Evolutionary conservation across 2,888 invertebrate genomes (phyloP).

Genomic region (Cactoblastis cactorum): DNA sequence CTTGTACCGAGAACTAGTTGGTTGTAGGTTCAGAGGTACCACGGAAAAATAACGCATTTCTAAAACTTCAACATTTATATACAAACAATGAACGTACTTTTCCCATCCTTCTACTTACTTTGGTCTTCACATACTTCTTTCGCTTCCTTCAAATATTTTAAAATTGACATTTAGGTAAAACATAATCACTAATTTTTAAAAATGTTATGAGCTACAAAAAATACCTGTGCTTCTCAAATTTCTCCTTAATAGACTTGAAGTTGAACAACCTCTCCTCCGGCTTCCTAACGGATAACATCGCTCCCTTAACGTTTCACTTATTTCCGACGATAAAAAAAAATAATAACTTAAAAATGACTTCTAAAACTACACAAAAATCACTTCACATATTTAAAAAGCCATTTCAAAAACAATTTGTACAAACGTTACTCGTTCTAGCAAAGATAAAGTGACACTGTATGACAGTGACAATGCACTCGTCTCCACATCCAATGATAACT

Average conservation of each 20-base stretch:
- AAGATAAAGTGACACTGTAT: constrained; percentile 22
- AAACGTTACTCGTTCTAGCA: constrained; percentile 11
- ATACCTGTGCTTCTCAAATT: constrained; percentile 67
- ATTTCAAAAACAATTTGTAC: not conserved
- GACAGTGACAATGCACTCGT: constrained; percentile 26
- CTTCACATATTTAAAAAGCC: constrained; percentile 1
- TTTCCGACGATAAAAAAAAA: constrained; percentile 4
- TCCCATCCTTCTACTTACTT: too few species aligned
- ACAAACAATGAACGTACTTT: too few species aligned
- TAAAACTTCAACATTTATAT: too few species aligned
- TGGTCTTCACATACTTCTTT: too few species aligned
- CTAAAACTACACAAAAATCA: constrained; percentile 13
- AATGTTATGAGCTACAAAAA: not conserved
- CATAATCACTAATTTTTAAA: too few species aligned
- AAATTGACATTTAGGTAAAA: too few species aligned
- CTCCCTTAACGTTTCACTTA: constrained; percentile 25
- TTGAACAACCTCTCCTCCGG: constrained; percentile 58
- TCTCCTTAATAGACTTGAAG: constrained; percentile 63
- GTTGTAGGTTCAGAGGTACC: too few species aligned
- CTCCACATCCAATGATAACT: constrained; percentile 35
- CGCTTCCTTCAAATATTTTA: too few species aligned
- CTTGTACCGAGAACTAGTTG: too few species aligned
- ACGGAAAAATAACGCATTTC: too few species aligned
- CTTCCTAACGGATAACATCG: constrained; percentile 55
- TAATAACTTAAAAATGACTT: constrained; percentile 7